Percentiles rank a stretch among this genome's conserved stretches.
Evolutionary conservation across 2,888 invertebrate genomes (phyloP).

Genomic region (Synergus gifuensis): DNA sequence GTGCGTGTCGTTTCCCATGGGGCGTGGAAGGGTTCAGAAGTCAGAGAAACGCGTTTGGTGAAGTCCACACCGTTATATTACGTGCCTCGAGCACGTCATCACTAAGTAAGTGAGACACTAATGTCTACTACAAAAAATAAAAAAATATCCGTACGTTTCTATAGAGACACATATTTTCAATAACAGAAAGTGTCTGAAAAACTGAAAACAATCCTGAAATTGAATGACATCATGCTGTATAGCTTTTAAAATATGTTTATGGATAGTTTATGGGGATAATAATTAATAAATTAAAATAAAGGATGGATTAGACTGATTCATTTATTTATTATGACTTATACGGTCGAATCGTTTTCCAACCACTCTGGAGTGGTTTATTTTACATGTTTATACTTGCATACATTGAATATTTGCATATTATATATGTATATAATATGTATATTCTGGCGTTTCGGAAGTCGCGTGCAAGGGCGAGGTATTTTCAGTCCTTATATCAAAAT

Average conservation of each 20-base stretch:
- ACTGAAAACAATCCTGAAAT: neutral
- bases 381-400: neutral
- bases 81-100: conserved; percentile 33
- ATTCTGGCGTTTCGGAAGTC: conserved; percentile 21
- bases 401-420: conserved; percentile 1
- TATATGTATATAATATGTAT: neutral
- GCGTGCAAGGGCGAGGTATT: conserved; percentile 31
- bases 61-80: conserved; percentile 30
- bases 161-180: neutral
- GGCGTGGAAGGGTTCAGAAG: conserved; percentile 42
- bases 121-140: conserved; percentile 9
- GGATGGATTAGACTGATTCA: neutral
- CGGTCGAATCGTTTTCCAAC: conserved; percentile 41
- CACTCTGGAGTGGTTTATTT: conserved; percentile 11
- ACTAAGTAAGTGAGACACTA: conserved; percentile 31
- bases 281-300: too few species aligned
- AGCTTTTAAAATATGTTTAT: too few species aligned
- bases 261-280: too few species aligned
- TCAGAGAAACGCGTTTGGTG: conserved; percentile 36
- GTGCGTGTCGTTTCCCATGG: conserved; percentile 38
- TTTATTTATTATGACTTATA: neutral
- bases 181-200: neutral
- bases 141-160: neutral
- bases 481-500: conserved; percentile 40
- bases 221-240: neutral